Conservation (phyloP, 1,140 invertebrate genomes). For the Diachasmimorpha longicaudata region DNA sequence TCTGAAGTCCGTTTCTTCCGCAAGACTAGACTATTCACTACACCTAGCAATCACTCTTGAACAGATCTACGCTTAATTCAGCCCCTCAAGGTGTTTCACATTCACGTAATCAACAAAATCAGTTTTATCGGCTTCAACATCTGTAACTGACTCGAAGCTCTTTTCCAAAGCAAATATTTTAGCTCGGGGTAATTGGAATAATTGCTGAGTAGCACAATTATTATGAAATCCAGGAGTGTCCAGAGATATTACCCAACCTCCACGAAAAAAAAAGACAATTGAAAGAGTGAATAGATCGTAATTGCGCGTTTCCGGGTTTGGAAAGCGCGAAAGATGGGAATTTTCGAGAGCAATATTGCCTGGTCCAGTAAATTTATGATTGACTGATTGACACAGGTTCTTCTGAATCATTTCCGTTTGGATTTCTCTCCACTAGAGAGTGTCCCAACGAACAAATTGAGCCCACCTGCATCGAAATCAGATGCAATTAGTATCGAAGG, state of each 20-base stretch:
- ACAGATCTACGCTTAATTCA: not conserved
- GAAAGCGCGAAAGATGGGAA: too few species aligned
- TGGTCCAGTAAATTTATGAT: too few species aligned
- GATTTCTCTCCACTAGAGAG: too few species aligned
- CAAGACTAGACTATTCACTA: not conserved
- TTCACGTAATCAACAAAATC: not conserved
- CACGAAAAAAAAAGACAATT: not conserved
- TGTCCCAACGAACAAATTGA: too few species aligned
- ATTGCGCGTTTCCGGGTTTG: too few species aligned
- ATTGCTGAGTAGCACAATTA: not conserved
- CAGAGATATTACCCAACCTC: not conserved
- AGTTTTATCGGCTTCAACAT: not conserved
- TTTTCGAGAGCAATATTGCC: too few species aligned
- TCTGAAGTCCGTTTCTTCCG: too few species aligned
- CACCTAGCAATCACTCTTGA: not conserved
- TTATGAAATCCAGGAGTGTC: conserved; percentile 14
- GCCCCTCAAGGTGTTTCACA: not conserved
- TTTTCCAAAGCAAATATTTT: not conserved
- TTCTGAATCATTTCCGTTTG: too few species aligned
- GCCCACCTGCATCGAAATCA: too few species aligned
- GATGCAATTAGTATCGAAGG: too few species aligned
- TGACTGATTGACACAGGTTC: too few species aligned
- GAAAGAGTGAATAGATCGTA: too few species aligned
- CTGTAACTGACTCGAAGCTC: not conserved
- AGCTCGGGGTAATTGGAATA: not conserved